Evolutionary conservation across 2,888 invertebrate species (phyloP).

Genomic region (Latrodectus elegans): DNA sequence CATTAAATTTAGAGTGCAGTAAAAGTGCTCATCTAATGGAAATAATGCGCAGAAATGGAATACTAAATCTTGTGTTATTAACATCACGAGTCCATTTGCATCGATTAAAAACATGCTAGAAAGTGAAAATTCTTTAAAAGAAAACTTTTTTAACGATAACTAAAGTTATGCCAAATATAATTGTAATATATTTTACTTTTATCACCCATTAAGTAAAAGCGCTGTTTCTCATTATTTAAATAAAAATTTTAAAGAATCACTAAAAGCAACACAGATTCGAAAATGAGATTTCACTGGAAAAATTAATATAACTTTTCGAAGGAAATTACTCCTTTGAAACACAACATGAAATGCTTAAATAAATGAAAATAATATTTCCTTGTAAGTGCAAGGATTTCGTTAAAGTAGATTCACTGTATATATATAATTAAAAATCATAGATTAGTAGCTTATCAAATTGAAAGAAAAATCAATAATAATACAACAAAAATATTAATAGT

Average conservation of each 20-base stretch:
- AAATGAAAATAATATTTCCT: neutral
- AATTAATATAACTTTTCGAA: neutral
- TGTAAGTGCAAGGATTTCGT: too few species aligned
- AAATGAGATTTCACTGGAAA: neutral
- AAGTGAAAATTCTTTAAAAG: constrained; percentile 15
- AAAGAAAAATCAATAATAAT: too few species aligned
- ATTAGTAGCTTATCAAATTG: too few species aligned
- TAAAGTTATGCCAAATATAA: constrained; percentile 34
- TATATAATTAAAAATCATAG: too few species aligned
- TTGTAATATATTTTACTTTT: constrained; percentile 31
- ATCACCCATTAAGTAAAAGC: constrained; percentile 24
- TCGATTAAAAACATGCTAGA: constrained; percentile 25
- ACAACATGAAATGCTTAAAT: neutral
- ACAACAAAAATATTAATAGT: too few species aligned
- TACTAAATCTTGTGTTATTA: constrained; percentile 31
- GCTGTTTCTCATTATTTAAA: constrained; percentile 1
- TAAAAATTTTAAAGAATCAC: neutral
- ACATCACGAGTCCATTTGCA: constrained; percentile 47
- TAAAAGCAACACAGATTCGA: neutral
- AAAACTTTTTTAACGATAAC: constrained; percentile 33
- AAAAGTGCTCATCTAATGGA: constrained; percentile 47
- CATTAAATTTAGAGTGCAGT: constrained; percentile 4
- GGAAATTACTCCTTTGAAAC: neutral
- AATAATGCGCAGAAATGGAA: constrained; percentile 13
- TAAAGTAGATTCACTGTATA: too few species aligned